Evolutionary conservation across 2,888 invertebrate species (phyloP).

Genomic region (Merodon equestris): DNA sequence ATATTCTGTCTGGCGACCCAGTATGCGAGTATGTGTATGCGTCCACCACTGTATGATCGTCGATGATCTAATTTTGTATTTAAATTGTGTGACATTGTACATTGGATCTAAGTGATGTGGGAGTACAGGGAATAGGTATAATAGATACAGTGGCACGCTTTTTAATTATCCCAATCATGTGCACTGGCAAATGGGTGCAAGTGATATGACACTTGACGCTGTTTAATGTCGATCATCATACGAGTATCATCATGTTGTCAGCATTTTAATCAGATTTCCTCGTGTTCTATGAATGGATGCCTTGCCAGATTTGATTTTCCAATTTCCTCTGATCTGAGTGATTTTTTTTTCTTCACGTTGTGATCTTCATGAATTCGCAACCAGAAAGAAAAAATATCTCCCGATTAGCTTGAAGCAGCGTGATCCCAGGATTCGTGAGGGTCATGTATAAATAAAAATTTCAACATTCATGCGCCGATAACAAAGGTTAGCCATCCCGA

Average conservation of each 20-base stretch:
- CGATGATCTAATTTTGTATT: constrained; percentile 37
- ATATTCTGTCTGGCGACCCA: too few species aligned
- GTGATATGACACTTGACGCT: neutral
- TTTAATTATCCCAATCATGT: constrained; percentile 3
- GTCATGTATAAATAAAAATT: constrained; percentile 43
- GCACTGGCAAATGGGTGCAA: neutral
- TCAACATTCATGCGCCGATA: constrained; percentile 28
- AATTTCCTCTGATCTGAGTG: too few species aligned
- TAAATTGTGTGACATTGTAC: constrained; percentile 21
- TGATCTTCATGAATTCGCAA: too few species aligned
- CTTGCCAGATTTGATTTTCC: too few species aligned
- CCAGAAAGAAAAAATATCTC: constrained; percentile 5
- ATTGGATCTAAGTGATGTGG: neutral
- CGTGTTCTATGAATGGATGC: too few species aligned
- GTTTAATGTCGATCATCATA: neutral
- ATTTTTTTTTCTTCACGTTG: too few species aligned
- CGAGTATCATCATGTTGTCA: neutral
- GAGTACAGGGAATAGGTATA: neutral
- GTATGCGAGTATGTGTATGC: too few species aligned
- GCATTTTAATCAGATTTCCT: neutral
- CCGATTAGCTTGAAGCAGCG: constrained; percentile 40
- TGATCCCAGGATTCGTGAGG: constrained; percentile 41
- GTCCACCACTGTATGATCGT: too few species aligned
- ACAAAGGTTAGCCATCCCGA: constrained; percentile 43
- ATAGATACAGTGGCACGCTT: neutral